A percentile compares a stretch with the other conserved stretches of the same genome.
Evolutionary conservation across 2,888 invertebrate genomes (phyloP).

Genomic region (Drosophila tripunctata): DNA sequence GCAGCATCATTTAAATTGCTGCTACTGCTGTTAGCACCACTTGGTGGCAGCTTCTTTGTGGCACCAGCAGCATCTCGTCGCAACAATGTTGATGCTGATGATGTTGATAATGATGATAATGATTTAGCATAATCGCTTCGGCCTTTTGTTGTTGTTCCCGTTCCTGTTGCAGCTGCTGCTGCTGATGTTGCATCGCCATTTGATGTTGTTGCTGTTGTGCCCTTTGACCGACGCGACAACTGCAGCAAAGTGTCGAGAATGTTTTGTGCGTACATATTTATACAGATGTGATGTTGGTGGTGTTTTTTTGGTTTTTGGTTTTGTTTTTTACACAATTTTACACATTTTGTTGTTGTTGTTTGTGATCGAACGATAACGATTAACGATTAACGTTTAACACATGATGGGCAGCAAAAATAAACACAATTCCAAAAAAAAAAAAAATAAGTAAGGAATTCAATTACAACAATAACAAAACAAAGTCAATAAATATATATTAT

Average conservation of each 20-base stretch:
- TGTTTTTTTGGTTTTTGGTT: background rate
- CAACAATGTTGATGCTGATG: conserved; percentile 16
- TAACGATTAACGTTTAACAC: conserved; percentile 29
- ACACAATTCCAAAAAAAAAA: too few species aligned
- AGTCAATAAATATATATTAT: too few species aligned
- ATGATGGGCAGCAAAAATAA: too few species aligned
- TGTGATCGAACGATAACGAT: too few species aligned
- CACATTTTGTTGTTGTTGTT: too few species aligned
- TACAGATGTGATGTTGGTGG: conserved; percentile 49
- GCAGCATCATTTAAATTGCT: conserved; percentile 42
- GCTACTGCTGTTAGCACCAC: conserved; percentile 46
- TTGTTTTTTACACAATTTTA: too few species aligned
- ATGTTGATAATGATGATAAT: conserved; percentile 8
- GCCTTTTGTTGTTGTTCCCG: conserved; percentile 53
- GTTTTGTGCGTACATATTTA: conserved; percentile 51
- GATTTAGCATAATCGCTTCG: conserved; percentile 43
- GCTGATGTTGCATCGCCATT: conserved; percentile 32
- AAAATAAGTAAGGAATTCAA: too few species aligned
- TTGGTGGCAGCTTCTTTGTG: conserved; percentile 59
- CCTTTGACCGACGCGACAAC: conserved; percentile 64
- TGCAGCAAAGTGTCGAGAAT: conserved; percentile 43
- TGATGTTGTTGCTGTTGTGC: conserved; percentile 19
- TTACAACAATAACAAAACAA: too few species aligned
- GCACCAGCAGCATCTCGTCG: conserved; percentile 40
- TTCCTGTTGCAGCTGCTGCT: conserved; percentile 25